Evolutionary conservation across 1,140 invertebrate species (phyloP).

Genomic region (Leptoteleia sp.): DNA sequence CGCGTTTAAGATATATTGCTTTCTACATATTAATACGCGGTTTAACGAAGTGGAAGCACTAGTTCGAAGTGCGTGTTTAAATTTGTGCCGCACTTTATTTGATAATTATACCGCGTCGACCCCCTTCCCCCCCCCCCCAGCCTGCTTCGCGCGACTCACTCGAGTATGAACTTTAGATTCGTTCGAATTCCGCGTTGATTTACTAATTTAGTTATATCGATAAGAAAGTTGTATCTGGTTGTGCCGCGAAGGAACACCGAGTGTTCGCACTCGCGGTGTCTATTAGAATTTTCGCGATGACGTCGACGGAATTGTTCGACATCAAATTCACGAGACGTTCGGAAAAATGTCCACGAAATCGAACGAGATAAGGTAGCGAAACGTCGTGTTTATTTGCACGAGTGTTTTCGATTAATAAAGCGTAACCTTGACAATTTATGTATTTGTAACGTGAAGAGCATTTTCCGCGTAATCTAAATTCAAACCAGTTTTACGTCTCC

Average conservation of each 20-base stretch:
- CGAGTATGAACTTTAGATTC: slow-evolving; percentile 32
- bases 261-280: background rate
- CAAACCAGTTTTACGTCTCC: no score
- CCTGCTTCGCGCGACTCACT: background rate
- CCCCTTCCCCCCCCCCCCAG: no score
- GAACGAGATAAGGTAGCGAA: no score
- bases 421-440: no score
- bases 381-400: no score
- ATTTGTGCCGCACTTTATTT: slow-evolving; percentile 42
- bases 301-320: no score
- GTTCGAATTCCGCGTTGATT: slow-evolving; percentile 42
- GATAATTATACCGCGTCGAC: slow-evolving; percentile 35
- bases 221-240: slow-evolving; percentile 47
- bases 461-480: no score
- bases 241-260: background rate
- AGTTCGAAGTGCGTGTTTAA: slow-evolving; percentile 36
- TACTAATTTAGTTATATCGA: slow-evolving; percentile 46
- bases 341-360: no score
- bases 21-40: slow-evolving; percentile 42
- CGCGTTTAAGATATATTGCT: slow-evolving; percentile 26
- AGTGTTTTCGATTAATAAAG: no score
- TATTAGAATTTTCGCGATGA: background rate
- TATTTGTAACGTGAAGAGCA: no score
- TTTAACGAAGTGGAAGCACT: slow-evolving; percentile 43
- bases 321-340: no score